Evolutionary conservation across 2,113 vertebrate species (phyloP), one percentile per base, ranked within the genome.

Genomic region (Zingel zingel): DNA sequence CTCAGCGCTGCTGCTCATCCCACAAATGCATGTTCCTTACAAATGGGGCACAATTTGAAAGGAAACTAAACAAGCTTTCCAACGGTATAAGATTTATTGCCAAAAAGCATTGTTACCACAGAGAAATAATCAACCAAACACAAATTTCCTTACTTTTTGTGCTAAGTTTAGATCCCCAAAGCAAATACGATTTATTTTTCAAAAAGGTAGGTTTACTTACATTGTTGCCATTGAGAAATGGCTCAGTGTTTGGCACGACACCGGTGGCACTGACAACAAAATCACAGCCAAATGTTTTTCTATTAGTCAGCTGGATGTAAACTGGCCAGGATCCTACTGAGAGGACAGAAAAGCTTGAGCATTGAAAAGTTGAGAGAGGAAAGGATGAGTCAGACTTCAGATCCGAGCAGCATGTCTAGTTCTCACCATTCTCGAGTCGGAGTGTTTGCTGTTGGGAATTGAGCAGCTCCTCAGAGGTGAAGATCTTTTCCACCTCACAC

Each of bases 221-320:
- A 0, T 89, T 93, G 93, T 99, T 99, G 59, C 96, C 95, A 45
- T 85, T 84, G 81, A 99, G 94, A 92, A 99, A 98, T 0, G 96
- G 96, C 57, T 96, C 93, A 5, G 92, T 91, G 74, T 98, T 99
- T 74, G 98, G 97, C 25, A 95, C 91, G 4, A 99, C 98, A 70
- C 98, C 98, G 0, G 97, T 99, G 74, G 98, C 98, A 36, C 98
- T 99, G 89, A 99, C 96, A 30, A 99, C 93, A 84, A 99, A 97
- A 91, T 99, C 92, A 11, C 98, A 99, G 86, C 98, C 98, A 57
- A 96, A 97, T 2, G 95, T 95, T 84, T 96, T 98, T 51, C 95
- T 97, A 36, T 97, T 99, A 63, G 96, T 98, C 87, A 99, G 87
- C 88, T 95, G 94, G 71, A 97, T 88, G 43, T 97, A 98, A 0